Conservation (phyloP, 64 coral and sea anemone genomes). For the Trachythela sp. region DNA sequence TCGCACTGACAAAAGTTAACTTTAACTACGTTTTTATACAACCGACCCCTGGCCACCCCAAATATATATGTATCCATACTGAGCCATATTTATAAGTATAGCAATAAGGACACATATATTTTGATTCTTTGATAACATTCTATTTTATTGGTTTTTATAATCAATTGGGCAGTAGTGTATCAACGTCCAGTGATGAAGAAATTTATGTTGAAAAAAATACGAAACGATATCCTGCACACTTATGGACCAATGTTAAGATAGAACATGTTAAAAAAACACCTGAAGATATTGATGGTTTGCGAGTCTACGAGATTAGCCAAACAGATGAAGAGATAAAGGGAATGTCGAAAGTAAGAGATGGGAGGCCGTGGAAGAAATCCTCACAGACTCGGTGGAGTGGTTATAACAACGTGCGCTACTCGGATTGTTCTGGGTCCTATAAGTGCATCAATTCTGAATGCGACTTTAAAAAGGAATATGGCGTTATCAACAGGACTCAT, state of each 20-base stretch:
- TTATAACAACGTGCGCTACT: conserved; percentile 17
- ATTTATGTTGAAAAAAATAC: not conserved
- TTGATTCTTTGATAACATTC: too few relatives aligned
- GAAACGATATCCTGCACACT: not conserved
- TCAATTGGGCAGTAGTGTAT: not conserved
- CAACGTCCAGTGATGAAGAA: not conserved
- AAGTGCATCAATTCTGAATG: conserved; percentile 26
- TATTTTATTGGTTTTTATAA: too few relatives aligned
- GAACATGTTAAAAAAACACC: conserved; percentile 39
- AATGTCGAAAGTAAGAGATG: conserved; percentile 20
- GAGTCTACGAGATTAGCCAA: conserved; percentile 21
- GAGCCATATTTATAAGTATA: too few relatives aligned
- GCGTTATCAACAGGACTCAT: conserved; percentile 29
- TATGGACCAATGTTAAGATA: conserved; percentile 27
- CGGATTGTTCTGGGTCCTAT: conserved; percentile 48
- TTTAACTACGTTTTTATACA: too few relatives aligned
- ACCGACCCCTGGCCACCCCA: too few relatives aligned
- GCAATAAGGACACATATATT: too few relatives aligned
- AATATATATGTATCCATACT: too few relatives aligned
- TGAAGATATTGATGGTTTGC: conserved; percentile 43
- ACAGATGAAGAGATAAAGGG: not conserved
- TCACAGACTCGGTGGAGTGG: conserved; percentile 3
- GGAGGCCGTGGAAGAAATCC: conserved; percentile 9
- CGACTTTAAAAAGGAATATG: conserved; percentile 39
- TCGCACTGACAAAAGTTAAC: too few relatives aligned